Percentiles rank a stretch among this genome's conserved stretches.
These are phyloP conservation scores for Nylanderia fulva DNA, from an alignment of 1,140 invertebrate species.

Conservation along the genomic window DNA sequence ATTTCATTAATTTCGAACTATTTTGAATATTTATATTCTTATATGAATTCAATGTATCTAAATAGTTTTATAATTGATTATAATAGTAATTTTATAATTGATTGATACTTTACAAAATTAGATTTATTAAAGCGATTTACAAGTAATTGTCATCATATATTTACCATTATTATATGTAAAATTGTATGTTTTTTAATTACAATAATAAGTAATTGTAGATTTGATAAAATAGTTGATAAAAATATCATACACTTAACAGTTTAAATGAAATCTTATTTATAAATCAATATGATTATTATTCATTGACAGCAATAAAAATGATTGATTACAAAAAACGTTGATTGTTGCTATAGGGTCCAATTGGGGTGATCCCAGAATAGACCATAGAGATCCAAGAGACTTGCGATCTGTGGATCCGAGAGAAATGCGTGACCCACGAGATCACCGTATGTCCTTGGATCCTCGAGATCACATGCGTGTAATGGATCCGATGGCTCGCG, in stretches of 20 bases:
- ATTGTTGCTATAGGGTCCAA: conserved; percentile 76
- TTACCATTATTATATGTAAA: neutral
- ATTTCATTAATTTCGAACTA: neutral
- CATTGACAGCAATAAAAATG: neutral
- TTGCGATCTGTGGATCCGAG: conserved; percentile 86
- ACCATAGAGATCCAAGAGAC: conserved; percentile 87
- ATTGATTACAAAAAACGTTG: neutral
- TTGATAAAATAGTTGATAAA: neutral
- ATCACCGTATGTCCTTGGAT: conserved; percentile 88
- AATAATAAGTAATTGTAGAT: neutral
- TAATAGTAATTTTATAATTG: neutral
- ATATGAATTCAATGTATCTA: conserved; percentile 14
- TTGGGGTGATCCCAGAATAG: conserved; percentile 87
- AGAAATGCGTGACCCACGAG: conserved; percentile 87
- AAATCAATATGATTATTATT: conserved; percentile 39
- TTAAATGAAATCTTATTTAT: conserved; percentile 8
- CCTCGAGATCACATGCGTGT: conserved; percentile 89
- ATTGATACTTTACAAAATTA: conserved; percentile 44
- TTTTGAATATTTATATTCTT: conserved; percentile 40
- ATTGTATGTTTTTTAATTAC: neutral
- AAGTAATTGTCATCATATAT: neutral
- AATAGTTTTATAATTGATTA: too few species aligned
- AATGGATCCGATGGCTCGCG: conserved; percentile 86
- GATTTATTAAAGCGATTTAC: conserved; percentile 31
- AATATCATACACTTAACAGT: neutral